phyloP scores from a whole-genome alignment of 2,888 invertebrate species.

The Drosophila koepferae region DNA sequence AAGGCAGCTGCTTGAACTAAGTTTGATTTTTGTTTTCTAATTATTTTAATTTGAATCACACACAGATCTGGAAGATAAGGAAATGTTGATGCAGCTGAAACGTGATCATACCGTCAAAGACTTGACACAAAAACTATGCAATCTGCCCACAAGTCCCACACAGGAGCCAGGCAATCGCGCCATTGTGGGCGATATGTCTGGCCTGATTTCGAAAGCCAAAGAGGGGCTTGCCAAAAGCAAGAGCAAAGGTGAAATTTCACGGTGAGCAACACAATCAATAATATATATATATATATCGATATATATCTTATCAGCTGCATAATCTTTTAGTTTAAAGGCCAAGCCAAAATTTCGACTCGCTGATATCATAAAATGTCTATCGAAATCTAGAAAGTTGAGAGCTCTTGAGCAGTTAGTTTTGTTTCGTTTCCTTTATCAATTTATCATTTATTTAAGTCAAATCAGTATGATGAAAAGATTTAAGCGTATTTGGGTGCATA shows the following conservation, averaged over 20 bases:
- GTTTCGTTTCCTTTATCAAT: slow-evolving; percentile 7
- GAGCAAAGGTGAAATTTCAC: slow-evolving; percentile 88
- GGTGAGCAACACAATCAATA: slow-evolving; percentile 68
- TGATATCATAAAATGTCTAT: neutral
- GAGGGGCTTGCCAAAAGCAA: slow-evolving; percentile 95
- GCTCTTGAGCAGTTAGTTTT: neutral
- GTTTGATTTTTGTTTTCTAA: too few relatives aligned
- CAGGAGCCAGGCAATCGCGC: slow-evolving; percentile 87
- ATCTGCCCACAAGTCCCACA: slow-evolving; percentile 86
- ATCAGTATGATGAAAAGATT: slow-evolving; percentile 22
- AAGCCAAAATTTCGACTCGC: neutral
- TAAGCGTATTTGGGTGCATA: slow-evolving; percentile 86
- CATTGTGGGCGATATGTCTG: slow-evolving; percentile 92
- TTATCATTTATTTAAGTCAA: slow-evolving; percentile 29
- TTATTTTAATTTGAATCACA: neutral
- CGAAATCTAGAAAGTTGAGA: neutral
- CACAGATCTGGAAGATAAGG: slow-evolving; percentile 87
- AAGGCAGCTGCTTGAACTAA: slow-evolving; percentile 3
- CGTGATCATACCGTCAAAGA: slow-evolving; percentile 95
- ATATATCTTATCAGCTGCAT: slow-evolving; percentile 25
- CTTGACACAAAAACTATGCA: slow-evolving; percentile 93
- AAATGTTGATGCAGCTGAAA: slow-evolving; percentile 89
- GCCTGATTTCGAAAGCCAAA: slow-evolving; percentile 96
- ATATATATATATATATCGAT: neutral
- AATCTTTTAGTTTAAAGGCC: slow-evolving; percentile 15